These are phyloP conservation scores for Panopea generosa DNA, from an alignment of 2,888 invertebrate genomes.

Conservation along the genomic window DNA sequence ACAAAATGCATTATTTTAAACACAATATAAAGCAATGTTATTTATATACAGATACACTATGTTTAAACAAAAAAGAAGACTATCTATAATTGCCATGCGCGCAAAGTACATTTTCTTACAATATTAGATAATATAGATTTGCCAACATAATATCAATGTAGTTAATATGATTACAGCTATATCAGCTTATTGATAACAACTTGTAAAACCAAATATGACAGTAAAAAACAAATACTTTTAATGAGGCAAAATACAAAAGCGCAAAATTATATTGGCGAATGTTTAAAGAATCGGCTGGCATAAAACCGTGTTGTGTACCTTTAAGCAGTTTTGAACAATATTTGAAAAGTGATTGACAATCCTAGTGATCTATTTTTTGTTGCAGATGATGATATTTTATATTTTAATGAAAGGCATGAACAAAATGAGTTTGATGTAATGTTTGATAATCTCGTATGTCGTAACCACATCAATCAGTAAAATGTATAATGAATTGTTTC, in stretches of 20 bases:
- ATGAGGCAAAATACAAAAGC: constrained; percentile 3
- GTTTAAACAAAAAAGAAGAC: too few species aligned
- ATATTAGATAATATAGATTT: too few species aligned
- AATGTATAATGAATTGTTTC: constrained; percentile 17
- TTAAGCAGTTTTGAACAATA: constrained; percentile 2
- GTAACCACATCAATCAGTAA: background rate
- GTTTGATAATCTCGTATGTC: constrained; percentile 9
- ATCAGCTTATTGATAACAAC: too few species aligned
- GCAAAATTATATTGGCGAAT: constrained; percentile 3
- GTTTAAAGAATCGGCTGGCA: background rate
- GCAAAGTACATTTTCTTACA: too few species aligned
- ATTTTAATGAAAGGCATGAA: constrained; percentile 24
- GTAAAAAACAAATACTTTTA: too few species aligned
- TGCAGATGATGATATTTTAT: constrained; percentile 18
- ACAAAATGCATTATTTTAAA: too few species aligned
- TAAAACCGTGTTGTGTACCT: background rate
- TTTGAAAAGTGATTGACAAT: constrained; percentile 11
- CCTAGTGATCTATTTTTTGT: constrained; percentile 7
- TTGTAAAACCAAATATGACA: too few species aligned
- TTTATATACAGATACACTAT: too few species aligned
- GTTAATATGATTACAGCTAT: too few species aligned
- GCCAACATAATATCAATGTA: too few species aligned
- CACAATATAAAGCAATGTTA: too few species aligned
- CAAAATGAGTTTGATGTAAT: constrained; percentile 17
- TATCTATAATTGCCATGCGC: too few species aligned